Base-by-base conservation (phyloP, 2,888 invertebrate genomes). In the Vandiemenella viatica region DNA sequence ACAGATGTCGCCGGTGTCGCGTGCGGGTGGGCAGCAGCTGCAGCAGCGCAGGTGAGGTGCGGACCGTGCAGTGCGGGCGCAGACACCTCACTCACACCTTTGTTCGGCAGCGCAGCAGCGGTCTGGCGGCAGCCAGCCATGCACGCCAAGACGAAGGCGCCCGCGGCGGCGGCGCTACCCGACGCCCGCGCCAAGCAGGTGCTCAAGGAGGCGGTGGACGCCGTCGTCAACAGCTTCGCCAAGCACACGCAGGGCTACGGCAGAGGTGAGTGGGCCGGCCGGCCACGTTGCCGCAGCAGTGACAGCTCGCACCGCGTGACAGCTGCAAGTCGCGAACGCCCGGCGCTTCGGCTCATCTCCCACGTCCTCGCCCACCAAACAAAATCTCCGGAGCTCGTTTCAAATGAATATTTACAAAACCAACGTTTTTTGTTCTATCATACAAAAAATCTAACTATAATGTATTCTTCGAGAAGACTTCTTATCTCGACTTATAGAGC, bases 211-310 rank as follows among this genome's bases (percentile, higher is more conserved):
- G 80, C 80, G n/a, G 80, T 80, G 17, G 80, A 81, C 63, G 79
- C 79, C 15, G 80, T 81, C 43, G 80, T 80, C 56, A 79, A 79
- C 64, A 80, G 79, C 64, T 81, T 80, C 65, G 79, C 80, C 22
- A 81, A 80, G 61, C 79, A 80, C 59, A 77, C 77, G 32, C 79
- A 79, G 63, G 78, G 79, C 53, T 79, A 79, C 62, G 79, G 79
- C 53, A 67, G 79, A 73, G 79, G 79, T 80, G 63, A 68, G 65
- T 61, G 41, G 21, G 8, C 19, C 17, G 37, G 13, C 26, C 17
- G 13, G 32, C 21, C 19, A 17, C 37, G n/a, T 18, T 10, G 21
- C 20, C 43, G 5, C 43, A 4, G 7, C 32, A 4, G 13, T 15
- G 13, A n/a, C n/a, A n/a, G n/a, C n/a, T n/a, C n/a, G n/a, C n/a